phyloP scores from a whole-genome alignment of 2,797 vertebrate species.

The Notolabrus celidotus region DNA sequence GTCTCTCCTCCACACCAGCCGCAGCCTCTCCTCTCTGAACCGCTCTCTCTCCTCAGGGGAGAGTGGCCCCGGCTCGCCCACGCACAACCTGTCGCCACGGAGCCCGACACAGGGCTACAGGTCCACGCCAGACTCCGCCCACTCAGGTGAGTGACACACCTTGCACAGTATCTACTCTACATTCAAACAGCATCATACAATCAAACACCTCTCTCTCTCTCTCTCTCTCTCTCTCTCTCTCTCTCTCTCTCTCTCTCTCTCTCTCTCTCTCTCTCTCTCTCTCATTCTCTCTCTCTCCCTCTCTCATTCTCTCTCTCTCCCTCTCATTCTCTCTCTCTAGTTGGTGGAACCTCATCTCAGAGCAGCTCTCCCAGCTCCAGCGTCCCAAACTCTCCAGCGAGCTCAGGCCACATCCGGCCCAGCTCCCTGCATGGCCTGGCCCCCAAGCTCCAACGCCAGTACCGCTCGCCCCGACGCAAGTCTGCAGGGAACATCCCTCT shows the following conservation, averaged over 20 bases:
- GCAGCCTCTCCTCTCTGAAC: constrained; percentile 95
- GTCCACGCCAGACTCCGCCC: constrained; percentile 89
- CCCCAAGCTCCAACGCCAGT: constrained; percentile 96
- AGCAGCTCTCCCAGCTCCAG: constrained; percentile 98
- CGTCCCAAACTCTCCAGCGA: constrained; percentile 95
- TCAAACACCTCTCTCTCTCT: too few relatives aligned
- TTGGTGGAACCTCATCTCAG: constrained; percentile 95
- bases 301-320: too few relatives aligned
- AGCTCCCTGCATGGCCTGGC: constrained; percentile 95
- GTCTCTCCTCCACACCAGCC: constrained; percentile 94
- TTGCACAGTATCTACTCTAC: too few relatives aligned
- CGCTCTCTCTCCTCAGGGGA: constrained; percentile 96
- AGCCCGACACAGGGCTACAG: constrained; percentile 94
- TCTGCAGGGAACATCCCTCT: constrained; percentile 97
- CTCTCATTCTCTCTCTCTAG: constrained; percentile 55
- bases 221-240: background rate
- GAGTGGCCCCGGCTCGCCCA: constrained; percentile 94
- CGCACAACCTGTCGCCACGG: constrained; percentile 94
- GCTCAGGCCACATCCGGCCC: constrained; percentile 94
- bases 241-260: too few relatives aligned
- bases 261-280: too few relatives aligned
- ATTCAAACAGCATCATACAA: too few relatives aligned
- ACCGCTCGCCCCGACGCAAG: constrained; percentile 95
- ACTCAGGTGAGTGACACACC: constrained; percentile 87
- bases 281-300: too few relatives aligned